Base-by-base conservation (phyloP, 2,888 invertebrate genomes). In the Sericinus montela region DNA sequence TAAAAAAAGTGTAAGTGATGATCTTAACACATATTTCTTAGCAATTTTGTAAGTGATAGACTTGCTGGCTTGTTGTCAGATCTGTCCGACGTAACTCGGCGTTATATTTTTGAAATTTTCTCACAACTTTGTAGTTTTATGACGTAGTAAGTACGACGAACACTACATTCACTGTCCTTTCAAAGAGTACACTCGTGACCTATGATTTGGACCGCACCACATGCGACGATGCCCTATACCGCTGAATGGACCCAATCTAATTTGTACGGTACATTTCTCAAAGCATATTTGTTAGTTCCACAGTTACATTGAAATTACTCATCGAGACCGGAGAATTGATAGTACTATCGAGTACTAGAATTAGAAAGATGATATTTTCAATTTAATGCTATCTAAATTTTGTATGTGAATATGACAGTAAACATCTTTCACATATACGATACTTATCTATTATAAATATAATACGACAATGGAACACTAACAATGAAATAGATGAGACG, bases 211-310 rank as follows among this genome's bases (percentile, higher is more conserved):
- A 78, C 19, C 79, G 80, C 73, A 74, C 80, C 65, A 80, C 72
- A 77, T 78, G 68, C 63, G 55, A 51, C 55, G 73, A 75, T 73
- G 71, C 41, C 15, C 51, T 53, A 52, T 53, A 54, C 41, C 49
- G 43, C 48, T 51, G 60, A 72, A 73, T 77, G 76, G 61, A 69
- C 66, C 81, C 68, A 81, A 84, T 84, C 75, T 68, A 72, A 80
- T 83, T 74, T 75, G 60, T 71, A 74, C 77, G 82, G 80, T 75
- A 74, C 76, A 79, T 81, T 83, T 75, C 77, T 81, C 74, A 79
- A 75, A 75, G 75, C 69, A 66, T 79, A 84, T 87, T 85, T 84
- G 83, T 85, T 82, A 84, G 75, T 75, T 79, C 1, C 62, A 72
- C 67, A 68, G 72, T 67, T 67, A 69, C 67, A 67, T 62, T 64